Conservation (phyloP, 2,888 invertebrate species). For the Beris morrisii region DNA sequence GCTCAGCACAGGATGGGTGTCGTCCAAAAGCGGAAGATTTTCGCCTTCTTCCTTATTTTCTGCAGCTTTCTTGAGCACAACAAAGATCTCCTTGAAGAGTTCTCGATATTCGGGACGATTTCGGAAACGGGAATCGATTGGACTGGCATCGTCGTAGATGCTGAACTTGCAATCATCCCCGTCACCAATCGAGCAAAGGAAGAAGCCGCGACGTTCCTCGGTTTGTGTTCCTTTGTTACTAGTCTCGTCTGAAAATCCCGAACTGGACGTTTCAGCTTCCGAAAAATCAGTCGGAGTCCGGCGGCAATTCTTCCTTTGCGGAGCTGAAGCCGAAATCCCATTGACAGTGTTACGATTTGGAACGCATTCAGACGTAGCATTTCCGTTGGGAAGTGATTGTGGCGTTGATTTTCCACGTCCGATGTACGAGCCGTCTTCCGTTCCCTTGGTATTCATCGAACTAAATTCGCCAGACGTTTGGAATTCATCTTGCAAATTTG, state of each 20-base stretch:
- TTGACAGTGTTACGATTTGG: not conserved
- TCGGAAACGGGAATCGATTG: constrained; percentile 79
- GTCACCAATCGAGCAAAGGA: constrained; percentile 81
- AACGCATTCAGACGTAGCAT: not conserved
- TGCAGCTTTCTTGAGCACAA: constrained; percentile 79
- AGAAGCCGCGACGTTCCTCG: constrained; percentile 76
- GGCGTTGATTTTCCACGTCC: constrained; percentile 57
- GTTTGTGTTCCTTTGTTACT: constrained; percentile 83
- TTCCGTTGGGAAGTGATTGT: not conserved
- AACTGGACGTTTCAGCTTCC: constrained; percentile 82
- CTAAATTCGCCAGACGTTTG: constrained; percentile 74
- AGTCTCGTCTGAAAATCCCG: constrained; percentile 82
- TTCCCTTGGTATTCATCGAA: constrained; percentile 65
- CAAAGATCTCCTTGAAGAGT: constrained; percentile 81
- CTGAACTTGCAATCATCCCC: constrained; percentile 85
- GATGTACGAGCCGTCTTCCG: constrained; percentile 51
- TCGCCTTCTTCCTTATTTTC: constrained; percentile 81
- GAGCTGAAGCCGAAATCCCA: not conserved
- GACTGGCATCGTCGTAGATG: constrained; percentile 79
- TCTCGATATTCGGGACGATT: constrained; percentile 80
- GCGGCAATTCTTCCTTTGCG: constrained; percentile 61
- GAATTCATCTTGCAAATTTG: constrained; percentile 63
- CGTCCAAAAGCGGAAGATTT: constrained; percentile 71
- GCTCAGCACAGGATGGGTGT: constrained; percentile 56
- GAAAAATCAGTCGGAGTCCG: constrained; percentile 81